phyloP scores from a whole-genome alignment of 2,113 vertebrate genomes.

The Zosterops japonicus region DNA sequence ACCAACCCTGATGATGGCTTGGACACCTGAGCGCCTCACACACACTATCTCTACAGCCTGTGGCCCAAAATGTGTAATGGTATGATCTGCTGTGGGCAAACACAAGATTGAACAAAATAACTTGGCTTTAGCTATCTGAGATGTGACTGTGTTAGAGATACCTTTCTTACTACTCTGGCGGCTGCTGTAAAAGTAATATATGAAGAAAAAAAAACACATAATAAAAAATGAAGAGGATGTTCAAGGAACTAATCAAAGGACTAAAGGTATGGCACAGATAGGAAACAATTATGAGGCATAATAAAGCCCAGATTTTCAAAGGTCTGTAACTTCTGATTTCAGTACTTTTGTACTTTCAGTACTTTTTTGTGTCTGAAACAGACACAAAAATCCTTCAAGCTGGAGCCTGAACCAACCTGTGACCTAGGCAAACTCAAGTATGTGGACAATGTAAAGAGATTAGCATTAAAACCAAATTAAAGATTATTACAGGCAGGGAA shows the following conservation, averaged over 20 bases:
- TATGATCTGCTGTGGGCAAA: neutral
- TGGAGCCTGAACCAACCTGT: neutral
- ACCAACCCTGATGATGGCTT: neutral
- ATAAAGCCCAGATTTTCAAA: neutral
- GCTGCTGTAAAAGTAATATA: neutral
- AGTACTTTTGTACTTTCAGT: neutral
- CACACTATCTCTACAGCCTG: neutral
- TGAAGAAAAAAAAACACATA: neutral
- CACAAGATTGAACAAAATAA: neutral
- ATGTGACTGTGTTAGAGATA: neutral
- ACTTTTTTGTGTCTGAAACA: neutral
- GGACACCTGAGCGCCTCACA: neutral
- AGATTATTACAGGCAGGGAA: neutral
- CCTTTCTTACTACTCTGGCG: neutral
- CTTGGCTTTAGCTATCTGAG: neutral
- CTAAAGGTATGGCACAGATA: neutral
- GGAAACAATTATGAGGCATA: neutral
- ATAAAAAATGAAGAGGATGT: neutral
- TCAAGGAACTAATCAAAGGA: neutral
- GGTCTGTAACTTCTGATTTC: neutral
- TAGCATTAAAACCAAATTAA: neutral
- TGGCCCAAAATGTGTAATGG: neutral
- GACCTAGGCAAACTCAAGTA: neutral
- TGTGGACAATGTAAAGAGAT: neutral
- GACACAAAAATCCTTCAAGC: neutral